Evolutionary conservation across 2,797 vertebrate species (phyloP), one percentile per base, ranked within the genome.

Genomic region (Fistularia commersonii): DNA sequence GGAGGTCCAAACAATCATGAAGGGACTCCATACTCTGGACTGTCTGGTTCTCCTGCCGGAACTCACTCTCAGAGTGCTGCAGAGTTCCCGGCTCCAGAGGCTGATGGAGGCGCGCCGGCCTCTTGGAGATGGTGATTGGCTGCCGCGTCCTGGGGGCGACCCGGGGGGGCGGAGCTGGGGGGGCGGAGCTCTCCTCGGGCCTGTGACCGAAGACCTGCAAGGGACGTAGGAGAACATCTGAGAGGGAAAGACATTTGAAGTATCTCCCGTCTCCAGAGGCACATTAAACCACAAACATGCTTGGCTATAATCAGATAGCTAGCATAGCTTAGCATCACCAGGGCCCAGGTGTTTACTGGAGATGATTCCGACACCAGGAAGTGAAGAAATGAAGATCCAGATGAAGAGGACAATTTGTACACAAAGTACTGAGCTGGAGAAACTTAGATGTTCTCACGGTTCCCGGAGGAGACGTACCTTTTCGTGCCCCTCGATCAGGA

Each of bases 111-210:
- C 96, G 89, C 34, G 92, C 77, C 0, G 94, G 93, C 0, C 95
- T 91, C 69, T 98, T 99, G 48, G 97, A 98, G 79, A 99, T 99
- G 6, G 97, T 98, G 88, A 99, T 98, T 74, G 96, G 95, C 53
- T 98, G 97, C 61, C 96, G 93, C 53, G 87, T 93, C 65, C 95
- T 92, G 1, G 92, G 93, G 54, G 90, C 86, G 66, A 95, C 90
- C 51, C 95, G 89, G 1, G 95, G 97, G 11, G 95, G 96, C 42
- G 95, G 97, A 39, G 95, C 69, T 0, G 96, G 97, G 0, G 93
- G 95, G 2, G 88, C 80, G 0, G 77, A 37, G 63, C 68, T 93
- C 72, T 98, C 95, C 63, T 96, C 96, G 1, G 96, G 95, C 38
- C 88, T 86, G 10, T 88, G 81, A 3, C 89, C 91, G 82, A 96